Base-by-base conservation (phyloP, 1,140 invertebrate genomes). In the Panulirus ornatus region DNA sequence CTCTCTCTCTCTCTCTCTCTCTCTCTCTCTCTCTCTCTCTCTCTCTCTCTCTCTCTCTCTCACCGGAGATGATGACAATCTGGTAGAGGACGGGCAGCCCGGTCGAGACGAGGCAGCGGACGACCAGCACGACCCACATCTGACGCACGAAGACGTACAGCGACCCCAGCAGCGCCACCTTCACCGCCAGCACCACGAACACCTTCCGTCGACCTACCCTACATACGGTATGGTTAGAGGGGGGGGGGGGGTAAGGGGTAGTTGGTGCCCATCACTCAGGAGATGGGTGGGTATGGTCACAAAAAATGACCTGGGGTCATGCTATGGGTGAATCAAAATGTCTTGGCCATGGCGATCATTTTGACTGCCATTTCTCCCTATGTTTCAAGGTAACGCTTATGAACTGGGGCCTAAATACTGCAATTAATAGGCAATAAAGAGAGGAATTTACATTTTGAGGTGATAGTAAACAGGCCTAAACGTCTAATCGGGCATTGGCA, bases 11-110 rank as follows among this genome's bases (percentile, higher is more conserved):
- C 73, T 76, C 30, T 76, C 76, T 66, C 63, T 66, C 22, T 34
- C 63, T 66, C 63, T 66, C 63, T 34, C 63, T 66, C 63, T 34
- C 63, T 66, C 63, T 66, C 30, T 76, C 30, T 76, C 38, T 38
- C 73, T 76, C 30, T 78, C 40, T 40, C 75, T n/a, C 5, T 44
- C n/a, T 42, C 75, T 38, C 36, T 78, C 42, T 22, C 75, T 38
- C 11, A 91, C 90, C 90, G 44, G 87, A 63, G 44, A 88, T 88
- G 6, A 91, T 75, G 63, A 91, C 78, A 16, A 87, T 76, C 58
- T 91, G 84, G 76, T 88, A 88, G 3, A 88, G 82, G 30, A 71
- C 70, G 1, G 90, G 90, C 14, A 88, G 81, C 14, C 90, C 85
- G 40, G 87, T n/a, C 6, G 84, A 66, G 6, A 84, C 42, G 9